Evolutionary conservation across 2,888 invertebrate species (phyloP), one percentile per base, ranked within the genome.

Genomic region (Aromia moschata): DNA sequence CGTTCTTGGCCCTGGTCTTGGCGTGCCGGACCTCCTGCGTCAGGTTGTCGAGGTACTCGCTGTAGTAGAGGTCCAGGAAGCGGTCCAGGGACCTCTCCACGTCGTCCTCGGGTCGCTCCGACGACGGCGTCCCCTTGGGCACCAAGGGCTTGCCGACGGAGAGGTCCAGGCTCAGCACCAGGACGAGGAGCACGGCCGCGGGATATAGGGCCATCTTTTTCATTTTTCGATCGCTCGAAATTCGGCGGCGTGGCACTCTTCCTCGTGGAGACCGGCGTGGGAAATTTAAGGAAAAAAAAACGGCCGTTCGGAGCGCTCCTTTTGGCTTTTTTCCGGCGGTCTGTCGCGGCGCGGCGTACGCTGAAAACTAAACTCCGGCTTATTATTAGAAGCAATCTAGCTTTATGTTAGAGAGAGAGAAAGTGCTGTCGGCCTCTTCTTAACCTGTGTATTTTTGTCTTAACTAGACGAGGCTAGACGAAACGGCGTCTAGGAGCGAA

Each of bases 401-500:
- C 56, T 51, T 47, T 47, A 49, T 55, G 60, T 52, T 31, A 38
- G 61, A 64, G 43, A 56, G 57, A 59, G 62, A 59, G 44, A 49
- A 60, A 33, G 41, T 40, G 38, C 33, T 36, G 16, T n/a, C 20
- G 15, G 38, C 12, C 12, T 36, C 40, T 56, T 61, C 56, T 56
- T 58, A 58, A 54, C 49, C 47, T 54, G 47, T 55, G 63, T 63
- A 61, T 65, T 66, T 66, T 65, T 62, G 58, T 62, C 65, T 59
- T 41, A 67, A 64, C 56, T 57, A 57, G 53, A 47, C 52, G 45
- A 33, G 63, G 46, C 67, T 67, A 67, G 65, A 65, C 67, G 15
- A 14, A 4, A 33, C 17, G 44, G 59, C 61, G 60, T 63, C 58
- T 61, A 55, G 7, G 25, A n/a, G n/a, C 25, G 25, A 25, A 4